Evolutionary conservation across 2,113 vertebrate genomes (phyloP), one percentile per base, ranked within the genome.

Genomic region (Tyrannus savana): DNA sequence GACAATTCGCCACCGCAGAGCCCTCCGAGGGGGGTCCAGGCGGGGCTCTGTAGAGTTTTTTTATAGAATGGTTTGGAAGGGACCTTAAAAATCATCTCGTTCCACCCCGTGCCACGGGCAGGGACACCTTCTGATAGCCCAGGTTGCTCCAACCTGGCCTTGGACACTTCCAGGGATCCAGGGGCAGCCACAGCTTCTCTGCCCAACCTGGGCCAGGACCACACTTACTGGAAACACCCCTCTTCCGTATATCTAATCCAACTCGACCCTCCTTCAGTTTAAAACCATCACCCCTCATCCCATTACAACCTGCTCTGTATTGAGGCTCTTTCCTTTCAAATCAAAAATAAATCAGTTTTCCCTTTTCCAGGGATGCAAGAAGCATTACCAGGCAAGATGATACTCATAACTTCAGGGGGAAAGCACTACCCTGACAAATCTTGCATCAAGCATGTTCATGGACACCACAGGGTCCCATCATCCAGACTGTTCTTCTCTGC

Each of bases 1-100:
- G 41, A 42, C 41, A 1, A 0, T 3, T 30, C 15, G 7, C 0
- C 6, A 12, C 21, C 35, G 2, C 21, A 5, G 25, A 49, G 3
- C 24, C 27, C 28, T 41, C 42, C 50, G 6, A 18, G 21, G 21
- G 49, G 35, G 3, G 18, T 4, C 50, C 7, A 0, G 17, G 13
- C 8, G 8, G 22, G 11, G 14, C 7, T 22, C n/a, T 39, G 1
- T 1, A 3, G 23, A 10, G 33, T 14, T 13, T 28, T 44, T 64
- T 64, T 22, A 22, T 31, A 16, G 11, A 12, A 4, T 0, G 19
- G 2, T 3, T 9, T 39, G 44, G 39, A 39, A 75, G 3, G 11
- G 53, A 39, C 10, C 28, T n/a, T 6, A 46, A 9, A 21, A 23
- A 5, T 24, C 33, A 7, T 1, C n/a, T 25, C 2, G 6, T 35